Conservation (phyloP, 2,888 invertebrate species). For the Acanthacorydalis orientalis region DNA sequence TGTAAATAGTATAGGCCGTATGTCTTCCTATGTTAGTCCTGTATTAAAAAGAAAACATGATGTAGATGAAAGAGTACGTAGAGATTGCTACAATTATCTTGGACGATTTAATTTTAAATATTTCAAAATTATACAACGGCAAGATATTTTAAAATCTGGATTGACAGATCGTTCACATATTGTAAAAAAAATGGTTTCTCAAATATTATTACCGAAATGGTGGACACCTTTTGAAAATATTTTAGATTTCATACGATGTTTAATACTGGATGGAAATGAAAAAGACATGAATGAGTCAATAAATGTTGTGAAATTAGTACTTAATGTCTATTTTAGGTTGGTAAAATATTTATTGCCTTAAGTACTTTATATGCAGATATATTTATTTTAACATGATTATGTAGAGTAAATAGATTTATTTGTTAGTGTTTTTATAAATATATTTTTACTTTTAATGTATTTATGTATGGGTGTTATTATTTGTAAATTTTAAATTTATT, state of each 20-base stretch:
- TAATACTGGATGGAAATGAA: constrained; percentile 52
- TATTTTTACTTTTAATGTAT: too few species aligned
- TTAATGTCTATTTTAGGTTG: constrained; percentile 32
- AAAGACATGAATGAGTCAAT: constrained; percentile 42
- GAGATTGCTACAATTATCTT: constrained; percentile 30
- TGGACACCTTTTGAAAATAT: constrained; percentile 51
- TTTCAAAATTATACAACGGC: constrained; percentile 45
- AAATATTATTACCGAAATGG: constrained; percentile 54
- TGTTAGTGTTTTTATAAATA: too few species aligned
- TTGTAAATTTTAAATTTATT: too few species aligned
- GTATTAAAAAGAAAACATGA: constrained; percentile 61
- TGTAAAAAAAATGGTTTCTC: constrained; percentile 29
- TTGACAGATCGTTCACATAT: constrained; percentile 40
- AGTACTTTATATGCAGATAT: too few species aligned
- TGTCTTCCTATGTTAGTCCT: constrained; percentile 46
- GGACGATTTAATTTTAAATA: constrained; percentile 25
- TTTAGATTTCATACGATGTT: constrained; percentile 50
- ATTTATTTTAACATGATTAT: too few species aligned
- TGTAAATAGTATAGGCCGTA: constrained; percentile 52
- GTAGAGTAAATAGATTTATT: too few species aligned
- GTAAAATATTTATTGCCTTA: too few species aligned
- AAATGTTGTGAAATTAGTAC: constrained; percentile 31
- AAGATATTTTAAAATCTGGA: constrained; percentile 41
- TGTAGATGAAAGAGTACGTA: constrained; percentile 58
- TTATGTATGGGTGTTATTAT: too few species aligned